These are phyloP conservation scores for Benitochromis conjunctus DNA, from an alignment of 2,113 vertebrate species.

Conservation along the genomic window DNA sequence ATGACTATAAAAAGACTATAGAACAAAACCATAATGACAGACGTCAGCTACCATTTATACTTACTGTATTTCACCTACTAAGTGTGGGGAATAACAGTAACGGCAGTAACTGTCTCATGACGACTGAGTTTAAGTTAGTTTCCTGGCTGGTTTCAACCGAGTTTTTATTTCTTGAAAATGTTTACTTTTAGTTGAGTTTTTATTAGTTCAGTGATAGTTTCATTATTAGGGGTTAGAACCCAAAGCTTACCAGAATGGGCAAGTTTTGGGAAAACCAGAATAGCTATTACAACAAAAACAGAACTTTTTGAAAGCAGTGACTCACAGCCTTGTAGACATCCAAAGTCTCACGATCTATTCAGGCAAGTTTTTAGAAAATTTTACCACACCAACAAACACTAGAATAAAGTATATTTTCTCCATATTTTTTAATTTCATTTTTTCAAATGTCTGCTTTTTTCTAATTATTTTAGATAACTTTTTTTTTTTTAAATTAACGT, in stretches of 20 bases:
- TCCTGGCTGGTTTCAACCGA: background rate
- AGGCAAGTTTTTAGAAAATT: fast-evolving
- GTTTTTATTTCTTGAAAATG: background rate
- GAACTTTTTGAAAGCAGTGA: background rate
- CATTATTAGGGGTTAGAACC: background rate
- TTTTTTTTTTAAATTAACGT: fast-evolving
- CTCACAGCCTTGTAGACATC: background rate
- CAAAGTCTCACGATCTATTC: background rate
- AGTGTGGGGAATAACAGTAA: background rate
- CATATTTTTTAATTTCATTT: fast-evolving
- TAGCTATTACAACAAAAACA: background rate
- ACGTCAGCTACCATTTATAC: background rate
- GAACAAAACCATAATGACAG: background rate
- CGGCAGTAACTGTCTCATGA: background rate
- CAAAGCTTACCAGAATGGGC: background rate
- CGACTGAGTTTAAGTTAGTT: background rate
- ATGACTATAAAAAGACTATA: background rate
- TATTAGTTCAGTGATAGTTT: background rate
- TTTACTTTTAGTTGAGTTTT: background rate
- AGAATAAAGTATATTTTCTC: background rate
- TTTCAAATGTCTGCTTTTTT: no score
- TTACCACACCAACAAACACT: background rate
- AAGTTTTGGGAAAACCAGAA: fast-evolving
- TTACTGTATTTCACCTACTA: background rate
- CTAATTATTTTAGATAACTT: background rate